A percentile compares a stretch with the other conserved stretches of the same genome.
Evolutionary conservation across 2,113 vertebrate genomes (phyloP).

Genomic region (Rhinopithecus roxellana): DNA sequence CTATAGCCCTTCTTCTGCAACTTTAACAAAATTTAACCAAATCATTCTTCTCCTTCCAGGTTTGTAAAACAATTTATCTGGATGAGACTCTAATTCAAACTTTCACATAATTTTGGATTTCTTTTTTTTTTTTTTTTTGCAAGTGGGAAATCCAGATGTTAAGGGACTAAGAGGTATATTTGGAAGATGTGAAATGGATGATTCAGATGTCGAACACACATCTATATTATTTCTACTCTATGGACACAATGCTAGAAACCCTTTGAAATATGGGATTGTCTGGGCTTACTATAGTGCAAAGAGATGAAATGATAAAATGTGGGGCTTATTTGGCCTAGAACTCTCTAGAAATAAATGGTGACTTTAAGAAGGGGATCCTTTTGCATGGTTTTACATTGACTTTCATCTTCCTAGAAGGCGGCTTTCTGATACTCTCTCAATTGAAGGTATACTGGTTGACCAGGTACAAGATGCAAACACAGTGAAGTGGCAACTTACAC

Average conservation of each 20-base stretch:
- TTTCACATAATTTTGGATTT: background rate
- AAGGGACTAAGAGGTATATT: background rate
- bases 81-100: constrained; percentile 55
- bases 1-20: background rate
- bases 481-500: fast-evolving
- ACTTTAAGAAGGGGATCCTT: background rate
- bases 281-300: background rate
- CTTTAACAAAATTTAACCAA: background rate
- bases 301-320: background rate
- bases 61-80: background rate
- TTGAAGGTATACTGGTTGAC: background rate
- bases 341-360: background rate
- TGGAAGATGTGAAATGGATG: background rate
- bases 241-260: background rate
- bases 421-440: too few species aligned
- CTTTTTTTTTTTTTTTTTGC: constrained; percentile 34
- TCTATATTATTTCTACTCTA: background rate
- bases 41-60: background rate
- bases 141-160: constrained; percentile 54
- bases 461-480: background rate
- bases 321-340: background rate
- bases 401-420: background rate
- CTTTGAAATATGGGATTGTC: background rate
- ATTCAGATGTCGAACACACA: background rate
- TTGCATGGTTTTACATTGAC: background rate